These are phyloP conservation scores for Sinopyrophorus schimmeli DNA, from an alignment of 2,888 invertebrate genomes.

Conservation along the genomic window DNA sequence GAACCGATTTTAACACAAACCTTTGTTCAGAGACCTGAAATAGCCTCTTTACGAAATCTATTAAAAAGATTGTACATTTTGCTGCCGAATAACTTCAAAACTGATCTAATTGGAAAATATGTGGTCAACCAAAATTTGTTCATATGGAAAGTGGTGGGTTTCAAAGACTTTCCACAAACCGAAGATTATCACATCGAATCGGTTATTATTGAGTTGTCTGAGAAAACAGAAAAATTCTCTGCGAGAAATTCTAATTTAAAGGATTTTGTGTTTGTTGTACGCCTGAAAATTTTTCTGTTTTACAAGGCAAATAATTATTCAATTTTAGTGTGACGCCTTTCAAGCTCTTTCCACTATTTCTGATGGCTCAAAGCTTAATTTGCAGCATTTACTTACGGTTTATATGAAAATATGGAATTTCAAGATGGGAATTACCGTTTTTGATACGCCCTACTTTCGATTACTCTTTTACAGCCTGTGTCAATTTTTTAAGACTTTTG, in stretches of 20 bases:
- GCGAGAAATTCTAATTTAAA: conserved; percentile 19
- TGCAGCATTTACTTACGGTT: conserved; percentile 10
- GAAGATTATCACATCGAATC: conserved; percentile 26
- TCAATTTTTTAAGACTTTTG: too few species aligned
- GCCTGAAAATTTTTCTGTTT: not conserved
- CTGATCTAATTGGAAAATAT: too few species aligned
- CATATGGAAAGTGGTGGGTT: conserved; percentile 33
- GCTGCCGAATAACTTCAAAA: too few species aligned
- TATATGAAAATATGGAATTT: conserved; percentile 33
- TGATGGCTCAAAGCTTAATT: conserved; percentile 21
- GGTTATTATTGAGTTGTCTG: conserved; percentile 21
- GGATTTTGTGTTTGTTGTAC: conserved; percentile 32
- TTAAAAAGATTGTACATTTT: conserved; percentile 37
- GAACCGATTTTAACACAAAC: conserved; percentile 23
- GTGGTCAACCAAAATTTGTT: conserved; percentile 19
- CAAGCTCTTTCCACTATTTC: conserved; percentile 27
- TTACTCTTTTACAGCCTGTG: too few species aligned
- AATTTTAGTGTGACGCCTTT: conserved; percentile 31
- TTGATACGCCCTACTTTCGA: too few species aligned
- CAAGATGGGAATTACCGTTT: too few species aligned
- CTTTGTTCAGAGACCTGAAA: conserved; percentile 38
- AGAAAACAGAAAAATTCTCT: conserved; percentile 21
- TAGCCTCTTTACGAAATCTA: conserved; percentile 36
- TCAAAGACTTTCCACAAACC: conserved; percentile 25
- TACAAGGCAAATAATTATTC: conserved; percentile 9